Base-by-base conservation (phyloP, 2,113 vertebrate genomes). In the Pteruthius melanotis region DNA sequence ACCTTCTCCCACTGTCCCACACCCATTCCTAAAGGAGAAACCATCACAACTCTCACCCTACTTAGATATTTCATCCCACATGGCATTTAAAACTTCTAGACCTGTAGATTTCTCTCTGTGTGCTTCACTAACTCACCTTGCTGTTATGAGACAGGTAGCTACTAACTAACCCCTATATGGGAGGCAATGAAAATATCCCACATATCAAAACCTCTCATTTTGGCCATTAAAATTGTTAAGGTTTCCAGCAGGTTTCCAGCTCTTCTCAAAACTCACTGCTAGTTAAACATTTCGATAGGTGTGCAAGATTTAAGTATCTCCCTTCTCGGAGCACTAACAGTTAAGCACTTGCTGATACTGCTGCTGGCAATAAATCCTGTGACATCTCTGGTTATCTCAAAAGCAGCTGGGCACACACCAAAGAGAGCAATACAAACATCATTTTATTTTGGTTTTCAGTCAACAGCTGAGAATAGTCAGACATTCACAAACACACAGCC, bases 331-430 rank as follows among this genome's bases (percentile, higher is more conserved):
- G 19, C 21, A 74, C 52, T 69, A 89, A 83, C 22, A 95, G 77
- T 87, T 89, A 94, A 94, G 30, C 7, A 8, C 35, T 61, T 87
- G 61, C 45, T 72, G 20, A 85, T 50, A 76, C 30, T 79, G 21
- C 63, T 85, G 57, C 61, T 84, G 49, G 44, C 53, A 94, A 75
- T 57, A 76, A 89, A 76, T 94, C 76, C 65, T 84, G 54, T 77
- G 39, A 90, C 63, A 93, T 80, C 82, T 80, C 53, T 64, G n/a
- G 19, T 74, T 95, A 83, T 91, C 82, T 65, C 52, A 33, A 81
- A 88, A 88, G 90, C 92, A 95, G 78, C 66, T 77, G 61, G 45
- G 76, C 68, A 90, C 83, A 64, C 71, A 90, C 50, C 39, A 88
- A 66, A 76, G 81, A 52, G 6, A 86, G 42, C 27, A 84, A 87